Percentiles rank a stretch among this genome's conserved stretches.
phyloP scores from a whole-genome alignment of 2,113 vertebrate genomes.

The Formicarius rufipectus region DNA sequence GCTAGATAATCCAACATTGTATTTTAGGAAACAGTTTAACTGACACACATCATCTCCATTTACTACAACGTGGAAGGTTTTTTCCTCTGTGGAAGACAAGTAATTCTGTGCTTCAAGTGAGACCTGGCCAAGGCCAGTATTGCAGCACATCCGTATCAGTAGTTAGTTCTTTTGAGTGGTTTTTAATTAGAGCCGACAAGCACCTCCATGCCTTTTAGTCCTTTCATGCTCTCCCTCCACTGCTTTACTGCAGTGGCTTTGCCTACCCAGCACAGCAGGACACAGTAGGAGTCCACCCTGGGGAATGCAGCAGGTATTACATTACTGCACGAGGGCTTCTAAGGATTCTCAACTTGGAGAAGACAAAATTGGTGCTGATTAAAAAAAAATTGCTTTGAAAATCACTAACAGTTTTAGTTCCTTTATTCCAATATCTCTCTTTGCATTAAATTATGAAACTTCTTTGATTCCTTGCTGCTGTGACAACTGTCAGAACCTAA shows the following conservation, averaged over 20 bases:
- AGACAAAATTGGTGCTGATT: not conserved
- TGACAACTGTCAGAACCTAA: not conserved
- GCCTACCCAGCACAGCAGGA: not conserved
- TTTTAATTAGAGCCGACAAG: not conserved
- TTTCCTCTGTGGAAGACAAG: not conserved
- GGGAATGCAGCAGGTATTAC: not conserved
- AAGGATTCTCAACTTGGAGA: not conserved
- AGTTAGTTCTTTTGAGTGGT: not conserved
- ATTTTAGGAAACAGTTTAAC: not conserved
- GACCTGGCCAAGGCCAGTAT: not conserved
- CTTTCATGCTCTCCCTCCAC: not conserved
- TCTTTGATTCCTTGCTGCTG: not conserved
- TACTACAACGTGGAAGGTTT: not conserved
- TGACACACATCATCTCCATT: not conserved
- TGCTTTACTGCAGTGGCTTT: not conserved
- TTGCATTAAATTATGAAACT: not conserved
- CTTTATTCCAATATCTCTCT: not conserved
- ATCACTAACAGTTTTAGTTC: not conserved
- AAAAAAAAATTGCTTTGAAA: not conserved
- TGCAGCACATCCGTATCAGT: not conserved
- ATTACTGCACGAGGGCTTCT: not conserved
- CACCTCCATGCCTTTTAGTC: not conserved
- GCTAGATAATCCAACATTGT: not conserved
- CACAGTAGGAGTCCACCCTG: fast-evolving
- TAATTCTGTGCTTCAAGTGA: not conserved